Evolutionary conservation across 2,113 vertebrate species (phyloP), one percentile per base, ranked within the genome.

Genomic region (Pseudopodoces humilis): DNA sequence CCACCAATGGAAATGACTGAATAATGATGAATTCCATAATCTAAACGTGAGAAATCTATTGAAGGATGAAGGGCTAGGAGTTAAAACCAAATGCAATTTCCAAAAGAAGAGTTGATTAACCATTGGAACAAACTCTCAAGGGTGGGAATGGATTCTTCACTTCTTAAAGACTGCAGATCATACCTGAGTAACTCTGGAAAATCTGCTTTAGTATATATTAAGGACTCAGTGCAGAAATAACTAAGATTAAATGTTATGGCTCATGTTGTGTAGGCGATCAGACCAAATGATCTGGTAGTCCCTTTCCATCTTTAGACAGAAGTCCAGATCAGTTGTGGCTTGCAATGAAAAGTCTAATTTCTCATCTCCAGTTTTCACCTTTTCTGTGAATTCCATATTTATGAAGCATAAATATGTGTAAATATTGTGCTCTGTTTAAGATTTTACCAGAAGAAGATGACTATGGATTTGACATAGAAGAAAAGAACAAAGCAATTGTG

Each of bases 401-500:
- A 16, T 41, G 62, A 53, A 60, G 22, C 16, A 10, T 65, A 53
- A 78, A 46, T 62, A 19, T 20, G 19, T 78, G 63, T 60, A 86
- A 78, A 46, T 62, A 24, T 8, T 49, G 43, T 92, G n/a, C 20
- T 86, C 16, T 90, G 58, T 86, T 79, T 13, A 91, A 99, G 99
- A 98, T 99, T 96, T 98, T 99, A 81, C 99, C 99, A 1, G 99
- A 99, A 97, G 99, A 99, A 90, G 99, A 99, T 13, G 99, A 99
- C 97, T 99, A 99, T 0, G 99, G 99, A 85, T 99, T 99, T 72
- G 99, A 99, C 89, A 98, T 99, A 3, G 99, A 99, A 96, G 99
- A 99, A 97, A 99, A 99, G 97, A 99, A 99, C 98, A 99, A 99
- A 96, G 98, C 98, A 7, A 97, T 99, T 33, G 95, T 99, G 95